Evolutionary conservation across 2,888 invertebrate species (phyloP).

Genomic region (Drosophila mercatorum): DNA sequence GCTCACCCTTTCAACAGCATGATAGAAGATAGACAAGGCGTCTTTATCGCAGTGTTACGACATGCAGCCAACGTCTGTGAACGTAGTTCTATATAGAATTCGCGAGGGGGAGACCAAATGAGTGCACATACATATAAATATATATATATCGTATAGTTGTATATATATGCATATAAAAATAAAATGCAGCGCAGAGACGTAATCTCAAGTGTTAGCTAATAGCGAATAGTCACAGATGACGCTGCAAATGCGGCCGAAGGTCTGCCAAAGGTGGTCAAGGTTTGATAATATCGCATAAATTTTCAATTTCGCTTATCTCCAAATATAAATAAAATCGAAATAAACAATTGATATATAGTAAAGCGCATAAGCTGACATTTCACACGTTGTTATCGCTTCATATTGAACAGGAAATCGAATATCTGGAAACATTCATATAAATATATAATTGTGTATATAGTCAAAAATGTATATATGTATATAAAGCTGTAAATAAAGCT

Average conservation of each 20-base stretch:
- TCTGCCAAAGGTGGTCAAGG: conserved; percentile 65
- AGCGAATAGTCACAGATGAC: conserved; percentile 70
- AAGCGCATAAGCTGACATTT: conserved; percentile 12
- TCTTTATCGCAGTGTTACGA: conserved; percentile 55
- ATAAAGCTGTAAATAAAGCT: conserved; percentile 25
- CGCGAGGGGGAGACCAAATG: conserved; percentile 2
- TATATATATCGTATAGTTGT: not conserved
- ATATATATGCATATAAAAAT: conserved; percentile 32
- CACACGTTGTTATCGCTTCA: conserved; percentile 11
- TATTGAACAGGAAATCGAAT: conserved; percentile 43
- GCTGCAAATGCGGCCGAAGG: conserved; percentile 55
- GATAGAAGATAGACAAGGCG: conserved; percentile 20
- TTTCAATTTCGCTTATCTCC: conserved; percentile 31
- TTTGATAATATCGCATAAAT: conserved; percentile 26
- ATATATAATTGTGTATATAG: not conserved
- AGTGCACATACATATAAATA: not conserved
- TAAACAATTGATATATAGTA: conserved; percentile 6
- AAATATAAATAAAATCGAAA: not conserved
- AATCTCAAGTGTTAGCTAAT: conserved; percentile 71
- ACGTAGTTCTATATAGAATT: conserved; percentile 73
- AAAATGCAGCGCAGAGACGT: conserved; percentile 33
- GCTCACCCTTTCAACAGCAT: conserved; percentile 5
- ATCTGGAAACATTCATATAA: conserved; percentile 15
- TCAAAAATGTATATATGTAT: no score
- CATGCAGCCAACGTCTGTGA: conserved; percentile 38